Percentiles rank a stretch among this genome's conserved stretches.
Conservation (phyloP, 2,113 vertebrate genomes). For the Aleadryas rufinucha region DNA sequence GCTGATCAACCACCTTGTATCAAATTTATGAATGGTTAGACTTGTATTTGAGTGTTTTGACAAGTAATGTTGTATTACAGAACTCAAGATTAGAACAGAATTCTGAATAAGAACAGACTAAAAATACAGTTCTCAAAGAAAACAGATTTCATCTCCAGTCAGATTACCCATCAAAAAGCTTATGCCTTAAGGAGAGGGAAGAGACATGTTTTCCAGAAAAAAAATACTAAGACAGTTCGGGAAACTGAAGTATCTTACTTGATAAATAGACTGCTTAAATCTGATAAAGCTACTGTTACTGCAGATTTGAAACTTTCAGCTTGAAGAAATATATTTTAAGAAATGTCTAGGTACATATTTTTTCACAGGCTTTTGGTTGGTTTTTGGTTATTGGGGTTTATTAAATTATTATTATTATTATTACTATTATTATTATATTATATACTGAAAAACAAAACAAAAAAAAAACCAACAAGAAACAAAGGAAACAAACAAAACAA, state of each 20-base stretch:
- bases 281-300: not conserved
- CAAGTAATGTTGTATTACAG: not conserved
- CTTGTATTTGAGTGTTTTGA: not conserved
- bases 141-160: not conserved
- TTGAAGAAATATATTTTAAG: not conserved
- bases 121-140: not conserved
- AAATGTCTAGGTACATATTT: not conserved
- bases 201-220: not conserved
- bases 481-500: not conserved
- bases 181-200: not conserved
- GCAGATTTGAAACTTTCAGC: not conserved
- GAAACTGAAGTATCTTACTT: not conserved
- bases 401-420: not conserved
- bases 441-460: not conserved
- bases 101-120: not conserved
- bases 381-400: not conserved
- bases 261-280: not conserved
- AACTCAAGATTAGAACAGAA: not conserved
- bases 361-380: not conserved
- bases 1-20: not conserved
- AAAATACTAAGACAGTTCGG: not conserved
- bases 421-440: not conserved
- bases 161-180: not conserved
- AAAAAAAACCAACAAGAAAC: not conserved
- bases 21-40: not conserved